phyloP scores from a whole-genome alignment of 1,140 invertebrate genomes.

The Sinonovacula constricta region DNA sequence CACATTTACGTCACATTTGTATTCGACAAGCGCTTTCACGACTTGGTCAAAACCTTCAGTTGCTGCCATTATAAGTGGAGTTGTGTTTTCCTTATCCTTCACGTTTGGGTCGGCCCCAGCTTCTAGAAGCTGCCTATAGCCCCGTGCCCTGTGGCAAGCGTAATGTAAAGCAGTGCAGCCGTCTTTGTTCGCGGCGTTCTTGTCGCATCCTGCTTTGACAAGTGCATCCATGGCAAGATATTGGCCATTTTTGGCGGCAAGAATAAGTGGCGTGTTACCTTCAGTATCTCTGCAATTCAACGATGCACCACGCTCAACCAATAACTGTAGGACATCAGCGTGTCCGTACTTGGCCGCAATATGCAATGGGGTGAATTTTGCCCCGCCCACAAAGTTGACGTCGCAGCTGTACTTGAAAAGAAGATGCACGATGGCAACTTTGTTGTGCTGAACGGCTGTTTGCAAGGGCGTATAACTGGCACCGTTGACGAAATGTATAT shows the following conservation, averaged over 20 bases:
- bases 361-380: slow-evolving; percentile 61
- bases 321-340: slow-evolving; percentile 89
- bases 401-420: slow-evolving; percentile 4
- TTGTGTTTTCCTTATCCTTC: slow-evolving; percentile 64
- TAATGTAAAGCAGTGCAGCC: slow-evolving; percentile 66
- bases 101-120: slow-evolving; percentile 70
- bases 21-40: slow-evolving; percentile 56
- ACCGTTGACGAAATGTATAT: slow-evolving; percentile 59
- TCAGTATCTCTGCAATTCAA: slow-evolving; percentile 84
- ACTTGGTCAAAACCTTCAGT: slow-evolving; percentile 72
- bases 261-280: slow-evolving; percentile 61
- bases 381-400: slow-evolving; percentile 1
- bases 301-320: slow-evolving; percentile 92
- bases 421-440: slow-evolving; percentile 13
- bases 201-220: slow-evolving; percentile 51
- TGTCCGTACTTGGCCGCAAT: slow-evolving; percentile 89
- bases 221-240: slow-evolving; percentile 52
- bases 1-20: slow-evolving; percentile 68
- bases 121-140: slow-evolving; percentile 59
- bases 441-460: slow-evolving; percentile 25
- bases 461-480: slow-evolving; percentile 53
- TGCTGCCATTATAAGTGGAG: slow-evolving; percentile 70
- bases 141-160: slow-evolving; percentile 50
- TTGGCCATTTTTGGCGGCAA: slow-evolving; percentile 54
- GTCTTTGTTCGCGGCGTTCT: slow-evolving; percentile 58